Conservation (phyloP, 1,140 invertebrate genomes). For the Homarus americanus region DNA sequence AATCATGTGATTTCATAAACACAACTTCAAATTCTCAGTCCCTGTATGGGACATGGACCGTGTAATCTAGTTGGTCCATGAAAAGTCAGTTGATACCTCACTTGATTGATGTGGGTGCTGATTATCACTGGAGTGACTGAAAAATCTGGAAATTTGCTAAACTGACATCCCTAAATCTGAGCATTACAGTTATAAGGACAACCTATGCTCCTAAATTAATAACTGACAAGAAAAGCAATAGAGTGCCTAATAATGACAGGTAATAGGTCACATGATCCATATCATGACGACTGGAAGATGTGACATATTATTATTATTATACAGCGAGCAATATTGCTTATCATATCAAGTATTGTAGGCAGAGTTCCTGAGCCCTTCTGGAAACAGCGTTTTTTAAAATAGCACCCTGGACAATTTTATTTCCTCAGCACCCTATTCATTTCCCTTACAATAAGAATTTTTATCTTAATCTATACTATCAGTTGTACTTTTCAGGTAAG, state of each 20-base stretch:
- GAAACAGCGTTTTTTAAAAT: constrained; percentile 60
- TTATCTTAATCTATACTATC: constrained; percentile 71
- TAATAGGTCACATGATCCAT: constrained; percentile 1
- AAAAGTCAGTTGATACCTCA: constrained; percentile 6
- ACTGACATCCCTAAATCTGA: constrained; percentile 63
- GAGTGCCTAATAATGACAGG: not conserved
- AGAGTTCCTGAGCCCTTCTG: constrained; percentile 71
- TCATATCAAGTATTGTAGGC: constrained; percentile 55
- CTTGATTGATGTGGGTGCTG: not conserved
- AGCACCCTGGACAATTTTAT: constrained; percentile 70
- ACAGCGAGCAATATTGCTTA: not conserved
- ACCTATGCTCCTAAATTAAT: constrained; percentile 68
- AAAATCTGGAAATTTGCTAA: constrained; percentile 42
- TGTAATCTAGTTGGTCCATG: not conserved
- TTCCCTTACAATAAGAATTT: constrained; percentile 51
- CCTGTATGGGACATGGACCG: not conserved
- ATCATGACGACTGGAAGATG: not conserved
- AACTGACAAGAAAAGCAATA: constrained; percentile 52
- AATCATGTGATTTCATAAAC: constrained; percentile 23
- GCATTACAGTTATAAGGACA: constrained; percentile 59
- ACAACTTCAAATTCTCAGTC: constrained; percentile 6
- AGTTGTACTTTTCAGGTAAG: constrained; percentile 71
- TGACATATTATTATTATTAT: constrained; percentile 15
- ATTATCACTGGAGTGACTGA: not conserved
- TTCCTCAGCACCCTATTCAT: constrained; percentile 68